Evolutionary conservation across 2,113 vertebrate genomes (phyloP), one percentile per base, ranked within the genome.

Genomic region (Sceloporus undulatus): DNA sequence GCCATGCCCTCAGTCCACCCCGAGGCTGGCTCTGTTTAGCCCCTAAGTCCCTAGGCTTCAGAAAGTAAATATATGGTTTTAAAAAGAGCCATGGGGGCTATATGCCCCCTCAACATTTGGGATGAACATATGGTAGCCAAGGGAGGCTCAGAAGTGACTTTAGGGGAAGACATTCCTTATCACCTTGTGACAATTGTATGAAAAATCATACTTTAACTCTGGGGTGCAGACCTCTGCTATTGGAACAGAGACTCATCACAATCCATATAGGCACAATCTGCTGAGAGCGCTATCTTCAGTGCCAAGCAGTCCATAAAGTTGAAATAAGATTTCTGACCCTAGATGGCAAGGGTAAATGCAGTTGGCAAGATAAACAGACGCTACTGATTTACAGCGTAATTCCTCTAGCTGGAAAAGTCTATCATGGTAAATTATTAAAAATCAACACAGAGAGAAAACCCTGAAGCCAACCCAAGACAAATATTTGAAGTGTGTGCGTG

Each of bases 291-390:
- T 48, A 48, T 75, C 79, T 79, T 79, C 74, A 0, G 85, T 52
- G 16, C 0, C 9, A 71, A 71, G 68, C 86, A 88, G 56, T 62
- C 74, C 56, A 77, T 77, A 78, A 66, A 3, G 0, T 54, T 48
- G 16, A 85, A 81, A 83, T 14, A 74, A 65, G 81, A 4, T 84
- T 82, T 56, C 5, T 82, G 84, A 88, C 79, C 85, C 38, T 70
- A 66, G 89, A 90, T 82, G 88, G n/a, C 77, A 78, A 85, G 70
- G 86, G 79, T 85, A 25, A 85, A 80, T 34, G 34, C 3, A 56
- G 40, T 5, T 85, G 70, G 18, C 77, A 75, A 48, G 78, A 66
- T 18, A 82, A 82, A 62, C 38, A 78, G 70, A 52, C 52, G 56
- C 5, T 18, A 42, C 40, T 54, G 4, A 48, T 48, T 75, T 52